A percentile compares a stretch with the other conserved stretches of the same genome.
Conservation (phyloP, 2,797 vertebrate genomes). For the Hybognathus amarus region DNA sequence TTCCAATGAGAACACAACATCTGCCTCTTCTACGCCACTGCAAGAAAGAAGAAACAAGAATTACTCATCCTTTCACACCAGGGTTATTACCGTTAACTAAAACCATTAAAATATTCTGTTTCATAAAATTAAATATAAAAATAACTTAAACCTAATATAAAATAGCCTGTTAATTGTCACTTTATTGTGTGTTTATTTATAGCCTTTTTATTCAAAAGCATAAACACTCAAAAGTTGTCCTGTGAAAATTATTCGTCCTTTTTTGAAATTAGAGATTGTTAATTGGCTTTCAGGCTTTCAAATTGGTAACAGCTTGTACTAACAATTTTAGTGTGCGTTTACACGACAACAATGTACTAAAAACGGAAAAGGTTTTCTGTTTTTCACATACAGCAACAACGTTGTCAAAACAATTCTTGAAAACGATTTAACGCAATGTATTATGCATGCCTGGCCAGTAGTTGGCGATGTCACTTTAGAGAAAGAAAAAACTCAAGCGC, state of each 20-base stretch:
- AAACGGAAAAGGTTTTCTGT: neutral
- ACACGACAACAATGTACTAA: neutral
- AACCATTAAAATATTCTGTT: neutral
- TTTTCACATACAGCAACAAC: neutral
- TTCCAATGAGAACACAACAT: constrained; percentile 82
- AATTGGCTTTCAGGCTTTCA: neutral
- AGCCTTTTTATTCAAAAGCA: neutral
- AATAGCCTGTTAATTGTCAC: neutral
- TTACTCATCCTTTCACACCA: neutral
- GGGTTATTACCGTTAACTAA: neutral
- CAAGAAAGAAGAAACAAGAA: neutral
- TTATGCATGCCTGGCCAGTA: neutral
- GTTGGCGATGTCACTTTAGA: neutral
- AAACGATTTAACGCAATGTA: neutral
- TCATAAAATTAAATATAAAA: neutral
- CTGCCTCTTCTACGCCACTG: constrained; percentile 83
- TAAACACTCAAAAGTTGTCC: neutral
- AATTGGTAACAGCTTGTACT: neutral
- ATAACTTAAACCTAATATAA: neutral
- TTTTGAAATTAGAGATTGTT: too few relatives aligned
- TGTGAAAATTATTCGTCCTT: neutral
- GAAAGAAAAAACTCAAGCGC: too few relatives aligned
- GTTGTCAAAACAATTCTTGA: neutral
- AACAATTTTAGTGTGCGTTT: neutral
- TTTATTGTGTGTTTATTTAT: neutral